These are phyloP conservation scores for Lithobates pipiens DNA, from an alignment of 2,797 vertebrate species.

Conservation along the genomic window DNA sequence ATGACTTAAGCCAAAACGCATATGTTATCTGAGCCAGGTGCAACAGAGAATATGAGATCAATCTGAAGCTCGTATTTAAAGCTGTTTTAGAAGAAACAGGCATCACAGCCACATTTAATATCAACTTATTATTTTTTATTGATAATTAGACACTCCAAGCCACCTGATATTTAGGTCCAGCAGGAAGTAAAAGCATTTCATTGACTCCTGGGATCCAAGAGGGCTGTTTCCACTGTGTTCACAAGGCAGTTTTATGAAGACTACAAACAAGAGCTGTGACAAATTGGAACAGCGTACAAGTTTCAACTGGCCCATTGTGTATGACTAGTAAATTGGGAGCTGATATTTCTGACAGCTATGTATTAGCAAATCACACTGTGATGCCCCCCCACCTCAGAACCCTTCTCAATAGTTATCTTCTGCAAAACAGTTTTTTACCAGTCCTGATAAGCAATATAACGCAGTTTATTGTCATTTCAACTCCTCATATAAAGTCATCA, in stretches of 20 bases:
- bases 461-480: conserved; percentile 69
- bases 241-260: conserved; percentile 81
- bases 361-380: conserved; percentile 76
- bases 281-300: conserved; percentile 90
- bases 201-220: conserved; percentile 83
- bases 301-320: conserved; percentile 91
- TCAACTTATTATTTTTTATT: conserved; percentile 80
- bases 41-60: neutral
- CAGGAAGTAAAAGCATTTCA: conserved; percentile 88
- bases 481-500: conserved; percentile 71
- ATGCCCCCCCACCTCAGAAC: conserved; percentile 66
- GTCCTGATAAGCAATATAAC: conserved; percentile 72
- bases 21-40: neutral
- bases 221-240: conserved; percentile 79
- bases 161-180: conserved; percentile 88
- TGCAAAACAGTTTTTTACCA: conserved; percentile 77
- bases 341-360: conserved; percentile 85
- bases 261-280: conserved; percentile 91
- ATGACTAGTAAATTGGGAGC: conserved; percentile 87
- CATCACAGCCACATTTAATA: conserved; percentile 72
- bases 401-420: conserved; percentile 71
- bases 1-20: neutral
- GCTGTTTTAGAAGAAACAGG: neutral
- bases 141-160: conserved; percentile 92
- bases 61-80: neutral